These are phyloP conservation scores for Bugulina stolonifera DNA, from an alignment of 2,888 invertebrate species.

Conservation along the genomic window DNA sequence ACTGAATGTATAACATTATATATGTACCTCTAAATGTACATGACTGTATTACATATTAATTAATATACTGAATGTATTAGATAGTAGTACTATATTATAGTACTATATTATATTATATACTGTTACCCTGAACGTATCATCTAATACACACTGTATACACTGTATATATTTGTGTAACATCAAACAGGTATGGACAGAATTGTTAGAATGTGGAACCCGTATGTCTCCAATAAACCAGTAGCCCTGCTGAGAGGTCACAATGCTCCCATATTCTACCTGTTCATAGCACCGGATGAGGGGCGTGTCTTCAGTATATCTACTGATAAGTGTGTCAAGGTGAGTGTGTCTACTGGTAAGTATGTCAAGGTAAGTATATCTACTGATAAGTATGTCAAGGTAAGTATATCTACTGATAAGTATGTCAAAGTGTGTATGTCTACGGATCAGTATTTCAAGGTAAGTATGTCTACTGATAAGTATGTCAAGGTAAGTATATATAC, in stretches of 20 bases:
- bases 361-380: not conserved
- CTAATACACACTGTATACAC: too few species aligned
- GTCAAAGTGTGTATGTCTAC: not conserved
- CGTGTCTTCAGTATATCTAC: constrained; percentile 52
- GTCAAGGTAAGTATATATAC: too few species aligned
- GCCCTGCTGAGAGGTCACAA: constrained; percentile 52
- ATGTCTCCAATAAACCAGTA: constrained; percentile 51
- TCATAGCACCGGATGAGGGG: constrained; percentile 51
- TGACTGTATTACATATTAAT: too few species aligned
- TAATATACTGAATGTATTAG: too few species aligned
- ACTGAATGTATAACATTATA: too few species aligned
- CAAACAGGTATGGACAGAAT: constrained; percentile 54
- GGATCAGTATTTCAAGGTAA: not conserved
- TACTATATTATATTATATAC: too few species aligned
- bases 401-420: too few species aligned
- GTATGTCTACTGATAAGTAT: not conserved
- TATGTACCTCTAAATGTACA: too few species aligned
- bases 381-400: not conserved
- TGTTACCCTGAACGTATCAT: too few species aligned
- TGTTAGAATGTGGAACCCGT: constrained; percentile 53
- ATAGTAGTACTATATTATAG: too few species aligned
- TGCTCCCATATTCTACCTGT: constrained; percentile 51
- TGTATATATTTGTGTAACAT: too few species aligned
- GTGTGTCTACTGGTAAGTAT: not conserved
- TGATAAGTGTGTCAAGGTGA: constrained; percentile 51